Percentiles rank a stretch among this genome's conserved stretches.
Evolutionary conservation across 2,888 invertebrate genomes (phyloP).

Genomic region (Archips xylosteana): DNA sequence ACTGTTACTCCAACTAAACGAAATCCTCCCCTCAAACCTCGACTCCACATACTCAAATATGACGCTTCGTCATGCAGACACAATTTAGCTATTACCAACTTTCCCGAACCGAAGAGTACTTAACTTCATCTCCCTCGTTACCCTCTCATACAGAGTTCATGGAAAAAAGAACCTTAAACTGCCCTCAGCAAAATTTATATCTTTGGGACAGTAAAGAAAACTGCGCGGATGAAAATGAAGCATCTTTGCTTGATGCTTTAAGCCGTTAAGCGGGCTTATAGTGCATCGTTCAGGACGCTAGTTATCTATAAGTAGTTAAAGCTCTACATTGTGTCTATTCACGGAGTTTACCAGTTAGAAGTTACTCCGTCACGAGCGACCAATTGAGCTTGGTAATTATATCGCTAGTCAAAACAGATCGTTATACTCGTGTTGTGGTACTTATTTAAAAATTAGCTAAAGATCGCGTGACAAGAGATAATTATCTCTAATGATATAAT

Average conservation of each 20-base stretch:
- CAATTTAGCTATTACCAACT: slow-evolving; percentile 37
- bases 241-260: slow-evolving; percentile 30
- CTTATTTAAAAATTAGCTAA: slow-evolving; percentile 34
- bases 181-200: background rate
- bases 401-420: slow-evolving; percentile 34
- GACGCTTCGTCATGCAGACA: slow-evolving; percentile 35
- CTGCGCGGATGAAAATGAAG: slow-evolving; percentile 25
- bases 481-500: slow-evolving; percentile 30
- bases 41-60: slow-evolving; percentile 18
- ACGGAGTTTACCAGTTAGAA: slow-evolving; percentile 16
- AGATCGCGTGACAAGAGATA: slow-evolving; percentile 32
- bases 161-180: slow-evolving; percentile 24
- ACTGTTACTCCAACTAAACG: background rate
- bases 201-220: slow-evolving; percentile 24
- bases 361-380: slow-evolving; percentile 39
- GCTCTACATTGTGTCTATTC: slow-evolving; percentile 12
- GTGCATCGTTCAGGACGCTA: slow-evolving; percentile 18
- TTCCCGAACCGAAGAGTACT: slow-evolving; percentile 34
- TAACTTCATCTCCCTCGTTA: slow-evolving; percentile 36
- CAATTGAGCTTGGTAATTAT: slow-evolving; percentile 40
- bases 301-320: slow-evolving; percentile 12
- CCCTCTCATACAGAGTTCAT: background rate
- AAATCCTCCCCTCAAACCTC: slow-evolving; percentile 3
- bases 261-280: slow-evolving; percentile 34
- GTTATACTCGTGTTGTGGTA: slow-evolving; percentile 11